Evolutionary conservation across 2,888 invertebrate genomes (phyloP).

Genomic region (Latheticus oryzae): DNA sequence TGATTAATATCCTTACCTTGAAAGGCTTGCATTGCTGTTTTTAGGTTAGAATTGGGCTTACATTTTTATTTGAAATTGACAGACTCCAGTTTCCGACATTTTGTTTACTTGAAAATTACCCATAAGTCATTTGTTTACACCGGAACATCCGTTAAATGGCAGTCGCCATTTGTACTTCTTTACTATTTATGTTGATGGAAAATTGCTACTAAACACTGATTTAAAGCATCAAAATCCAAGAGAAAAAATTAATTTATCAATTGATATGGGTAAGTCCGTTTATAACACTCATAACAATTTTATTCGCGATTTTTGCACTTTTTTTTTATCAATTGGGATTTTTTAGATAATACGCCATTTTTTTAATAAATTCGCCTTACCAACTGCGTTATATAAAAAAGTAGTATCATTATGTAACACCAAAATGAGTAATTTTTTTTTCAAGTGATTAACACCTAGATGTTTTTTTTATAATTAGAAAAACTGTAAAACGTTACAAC

Average conservation of each 20-base stretch:
- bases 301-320: background rate
- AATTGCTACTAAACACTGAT: slow-evolving; percentile 2
- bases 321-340: slow-evolving; percentile 13
- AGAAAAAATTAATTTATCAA: background rate
- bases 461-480: too few relatives aligned
- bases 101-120: slow-evolving; percentile 5
- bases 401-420: background rate
- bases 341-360: slow-evolving; percentile 25
- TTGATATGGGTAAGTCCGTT: slow-evolving; percentile 15
- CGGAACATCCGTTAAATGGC: slow-evolving; percentile 39
- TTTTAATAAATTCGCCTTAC: slow-evolving; percentile 9
- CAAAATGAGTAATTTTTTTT: background rate
- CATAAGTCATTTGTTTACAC: slow-evolving; percentile 29
- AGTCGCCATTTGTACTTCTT: slow-evolving; percentile 37
- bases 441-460: too few relatives aligned
- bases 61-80: slow-evolving; percentile 4
- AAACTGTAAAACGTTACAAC: background rate
- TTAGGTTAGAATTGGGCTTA: slow-evolving; percentile 14
- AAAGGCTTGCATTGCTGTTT: slow-evolving; percentile 18
- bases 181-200: slow-evolving; percentile 8
- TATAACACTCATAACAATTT: background rate
- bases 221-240: background rate
- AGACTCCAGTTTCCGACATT: background rate
- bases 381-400: slow-evolving; percentile 9
- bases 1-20: slow-evolving; percentile 7